A percentile compares a stretch with the other conserved stretches of the same genome.
Conservation (phyloP, 2,113 vertebrate species). For the Neogobius melanostomus region DNA sequence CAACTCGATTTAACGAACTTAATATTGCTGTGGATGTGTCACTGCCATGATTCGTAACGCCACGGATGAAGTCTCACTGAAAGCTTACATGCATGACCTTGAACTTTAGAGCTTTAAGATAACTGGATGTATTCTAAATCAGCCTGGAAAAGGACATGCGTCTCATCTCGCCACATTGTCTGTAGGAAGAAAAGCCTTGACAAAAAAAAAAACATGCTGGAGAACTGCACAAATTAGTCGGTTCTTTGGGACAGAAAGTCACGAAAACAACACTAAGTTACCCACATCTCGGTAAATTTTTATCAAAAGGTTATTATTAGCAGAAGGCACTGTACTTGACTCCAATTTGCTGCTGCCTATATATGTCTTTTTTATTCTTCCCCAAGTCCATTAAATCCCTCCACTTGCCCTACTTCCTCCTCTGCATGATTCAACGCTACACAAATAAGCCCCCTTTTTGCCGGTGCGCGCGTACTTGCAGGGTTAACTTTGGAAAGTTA, state of each 20-base stretch:
- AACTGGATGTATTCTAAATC: too few relatives aligned
- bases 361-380: background rate
- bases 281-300: background rate
- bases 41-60: too few relatives aligned
- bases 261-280: background rate
- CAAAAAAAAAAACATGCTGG: too few relatives aligned
- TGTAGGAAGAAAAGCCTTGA: too few relatives aligned
- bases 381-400: background rate
- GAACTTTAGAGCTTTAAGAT: too few relatives aligned
- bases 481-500: conserved; percentile 79
- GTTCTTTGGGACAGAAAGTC: background rate
- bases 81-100: too few relatives aligned
- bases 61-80: too few relatives aligned
- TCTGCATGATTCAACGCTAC: background rate
- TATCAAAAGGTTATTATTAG: background rate
- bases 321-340: background rate
- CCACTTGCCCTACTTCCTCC: background rate
- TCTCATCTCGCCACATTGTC: too few relatives aligned
- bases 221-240: too few relatives aligned
- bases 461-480: conserved; percentile 64
- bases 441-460: conserved; percentile 13
- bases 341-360: background rate
- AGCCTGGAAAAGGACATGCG: too few relatives aligned
- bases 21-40: too few relatives aligned
- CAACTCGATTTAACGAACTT: too few relatives aligned